Evolutionary conservation across 1,140 invertebrate species (phyloP), one percentile per base, ranked within the genome.

Genomic region (Conus ventricosus): DNA sequence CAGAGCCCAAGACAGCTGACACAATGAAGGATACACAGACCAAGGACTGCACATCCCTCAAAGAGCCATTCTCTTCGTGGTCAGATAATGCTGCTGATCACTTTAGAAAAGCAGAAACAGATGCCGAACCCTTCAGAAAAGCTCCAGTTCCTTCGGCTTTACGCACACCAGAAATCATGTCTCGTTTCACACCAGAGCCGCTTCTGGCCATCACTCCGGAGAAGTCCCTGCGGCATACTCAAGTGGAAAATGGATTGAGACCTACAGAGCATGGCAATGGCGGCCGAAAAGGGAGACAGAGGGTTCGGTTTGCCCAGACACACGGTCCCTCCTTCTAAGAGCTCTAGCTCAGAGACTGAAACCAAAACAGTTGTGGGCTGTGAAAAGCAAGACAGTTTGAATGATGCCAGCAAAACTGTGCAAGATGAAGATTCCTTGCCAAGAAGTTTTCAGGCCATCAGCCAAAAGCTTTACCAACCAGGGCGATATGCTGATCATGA

Each of bases 201-300:
- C 63, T 87, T 80, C 82, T 91, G 53, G 75, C 85, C 15, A 57
- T 91, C 17, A 91, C 90, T 5, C 90, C 90, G 78, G 89, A 90
- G 80, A 90, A 90, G 78, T n/a, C 51, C 27, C 20, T 78, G 20
- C 81, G 55, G 84, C 84, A 11, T 3, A 60, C 20, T 39, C 27
- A 11, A 10, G 15, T 11, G 39, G 84, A 15, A 5, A 8, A n/a
- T 7, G 53, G 15, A 15, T 11, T 25, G 27, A 17, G 20, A 11
- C 2, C 13, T 39, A 11, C 11, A 6, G 51, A 23, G 13, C 4
- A 17, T 20, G 51, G 80, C 15, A 51, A 53, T 6, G 71, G 27
- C 6, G 71, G 20, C 10, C 51, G 63, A 17, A 85, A 53, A 51
- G 84, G 71, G 27, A 71, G 84, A 75, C 57, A 39, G 11, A 67